Evolutionary conservation across 1,140 invertebrate genomes (phyloP).

Genomic region (Sycobia sp.): DNA sequence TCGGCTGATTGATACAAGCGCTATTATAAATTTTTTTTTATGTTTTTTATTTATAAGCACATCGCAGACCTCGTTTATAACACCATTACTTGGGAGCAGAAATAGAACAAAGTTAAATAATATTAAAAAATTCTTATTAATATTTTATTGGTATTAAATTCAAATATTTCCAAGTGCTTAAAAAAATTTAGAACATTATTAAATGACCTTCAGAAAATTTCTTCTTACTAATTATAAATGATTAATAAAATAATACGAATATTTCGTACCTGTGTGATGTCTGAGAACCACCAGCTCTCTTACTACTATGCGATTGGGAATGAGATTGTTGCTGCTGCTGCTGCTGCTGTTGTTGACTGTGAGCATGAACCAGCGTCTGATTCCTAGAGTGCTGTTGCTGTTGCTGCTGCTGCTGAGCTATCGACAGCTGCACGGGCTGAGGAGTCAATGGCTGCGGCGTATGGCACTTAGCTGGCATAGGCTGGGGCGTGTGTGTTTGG

Average conservation of each 20-base stretch:
- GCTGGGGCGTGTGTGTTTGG: constrained; percentile 46
- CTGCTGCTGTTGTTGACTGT: constrained; percentile 48
- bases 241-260: too few species aligned
- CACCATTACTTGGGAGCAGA: too few species aligned
- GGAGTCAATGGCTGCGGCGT: constrained; percentile 37
- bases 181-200: too few species aligned
- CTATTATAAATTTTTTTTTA: too few species aligned
- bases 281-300: constrained; percentile 53
- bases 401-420: constrained; percentile 47
- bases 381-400: constrained; percentile 43
- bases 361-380: constrained; percentile 40
- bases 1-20: too few species aligned
- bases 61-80: too few species aligned
- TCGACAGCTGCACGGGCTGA: constrained; percentile 35
- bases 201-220: too few species aligned
- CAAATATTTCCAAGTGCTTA: too few species aligned
- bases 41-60: too few species aligned
- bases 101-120: neutral
- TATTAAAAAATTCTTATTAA: neutral
- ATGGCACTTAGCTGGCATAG: constrained; percentile 35
- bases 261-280: constrained; percentile 50
- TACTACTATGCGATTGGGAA: constrained; percentile 46
- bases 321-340: constrained; percentile 50
- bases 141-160: too few species aligned
- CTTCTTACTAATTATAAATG: too few species aligned